phyloP scores from a whole-genome alignment of 2,888 invertebrate species.

The Callosobruchus maculatus region DNA sequence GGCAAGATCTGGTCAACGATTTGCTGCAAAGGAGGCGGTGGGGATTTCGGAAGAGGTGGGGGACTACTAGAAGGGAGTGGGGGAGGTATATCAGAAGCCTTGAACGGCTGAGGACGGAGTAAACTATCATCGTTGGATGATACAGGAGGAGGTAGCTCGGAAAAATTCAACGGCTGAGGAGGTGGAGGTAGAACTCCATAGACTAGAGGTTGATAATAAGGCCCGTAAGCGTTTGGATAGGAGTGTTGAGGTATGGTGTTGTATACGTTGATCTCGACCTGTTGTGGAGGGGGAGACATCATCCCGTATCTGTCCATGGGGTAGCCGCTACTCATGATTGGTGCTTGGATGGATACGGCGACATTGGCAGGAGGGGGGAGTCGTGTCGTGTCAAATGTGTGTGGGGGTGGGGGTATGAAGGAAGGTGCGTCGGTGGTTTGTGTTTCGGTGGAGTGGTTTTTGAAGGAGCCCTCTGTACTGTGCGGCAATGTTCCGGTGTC shows the following conservation, averaged over 20 bases:
- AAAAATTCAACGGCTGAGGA: not conserved
- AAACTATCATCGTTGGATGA: not conserved
- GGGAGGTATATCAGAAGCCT: slow-evolving; percentile 2
- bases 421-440: not conserved
- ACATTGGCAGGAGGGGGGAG: slow-evolving; percentile 6
- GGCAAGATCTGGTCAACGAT: not conserved
- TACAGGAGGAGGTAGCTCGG: slow-evolving; percentile 6
- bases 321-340: slow-evolving; percentile 13
- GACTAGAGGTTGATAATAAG: slow-evolving; percentile 6
- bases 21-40: slow-evolving; percentile 22
- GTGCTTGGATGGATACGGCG: slow-evolving; percentile 15
- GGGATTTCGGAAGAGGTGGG: slow-evolving; percentile 27
- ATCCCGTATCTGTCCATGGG: slow-evolving; percentile 17
- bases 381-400: not conserved
- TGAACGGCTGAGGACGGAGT: not conserved
- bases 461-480: not conserved
- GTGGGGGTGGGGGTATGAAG: not conserved
- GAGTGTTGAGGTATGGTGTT: slow-evolving; percentile 18
- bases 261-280: slow-evolving; percentile 31
- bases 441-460: not conserved
- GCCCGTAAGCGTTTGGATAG: slow-evolving; percentile 1
- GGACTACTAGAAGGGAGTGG: slow-evolving; percentile 17
- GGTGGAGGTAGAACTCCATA: not conserved
- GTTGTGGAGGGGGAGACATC: slow-evolving; percentile 16
- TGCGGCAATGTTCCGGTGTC: slow-evolving; percentile 27